phyloP scores from a whole-genome alignment of 2,888 invertebrate genomes.

The Acrobasis consociella region DNA sequence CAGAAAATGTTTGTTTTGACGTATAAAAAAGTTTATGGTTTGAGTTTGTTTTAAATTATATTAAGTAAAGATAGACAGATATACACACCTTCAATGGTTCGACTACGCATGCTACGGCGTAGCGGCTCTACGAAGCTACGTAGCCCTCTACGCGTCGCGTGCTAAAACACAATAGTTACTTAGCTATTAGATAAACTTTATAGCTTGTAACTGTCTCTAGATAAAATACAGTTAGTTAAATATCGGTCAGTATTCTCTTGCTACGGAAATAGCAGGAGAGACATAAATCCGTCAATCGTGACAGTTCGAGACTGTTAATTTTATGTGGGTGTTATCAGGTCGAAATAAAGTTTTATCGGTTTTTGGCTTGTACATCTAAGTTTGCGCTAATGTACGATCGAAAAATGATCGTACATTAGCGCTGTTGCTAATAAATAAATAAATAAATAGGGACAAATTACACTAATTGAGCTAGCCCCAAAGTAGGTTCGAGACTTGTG shows the following conservation, averaged over 20 bases:
- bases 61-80: too few species aligned
- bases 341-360: not conserved
- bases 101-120: not conserved
- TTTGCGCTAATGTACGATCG: too few species aligned
- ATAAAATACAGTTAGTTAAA: slow-evolving; percentile 8
- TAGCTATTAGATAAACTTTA: slow-evolving; percentile 8
- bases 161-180: slow-evolving; percentile 1
- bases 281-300: not conserved
- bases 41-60: too few species aligned
- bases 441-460: too few species aligned
- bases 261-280: not conserved
- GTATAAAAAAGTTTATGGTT: too few species aligned
- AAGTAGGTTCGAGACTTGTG: too few species aligned
- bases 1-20: too few species aligned
- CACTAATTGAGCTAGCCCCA: too few species aligned
- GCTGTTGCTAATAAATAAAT: too few species aligned
- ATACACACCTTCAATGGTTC: too few species aligned
- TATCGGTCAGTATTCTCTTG: not conserved
- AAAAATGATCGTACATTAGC: too few species aligned
- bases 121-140: not conserved
- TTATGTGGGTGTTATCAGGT: not conserved
- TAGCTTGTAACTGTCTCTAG: slow-evolving; percentile 12
- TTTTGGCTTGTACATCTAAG: not conserved
- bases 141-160: not conserved
- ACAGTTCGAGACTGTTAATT: not conserved